Base-by-base conservation (phyloP, 2,797 vertebrate species). In the Microctenopoma stevenorrisi region DNA sequence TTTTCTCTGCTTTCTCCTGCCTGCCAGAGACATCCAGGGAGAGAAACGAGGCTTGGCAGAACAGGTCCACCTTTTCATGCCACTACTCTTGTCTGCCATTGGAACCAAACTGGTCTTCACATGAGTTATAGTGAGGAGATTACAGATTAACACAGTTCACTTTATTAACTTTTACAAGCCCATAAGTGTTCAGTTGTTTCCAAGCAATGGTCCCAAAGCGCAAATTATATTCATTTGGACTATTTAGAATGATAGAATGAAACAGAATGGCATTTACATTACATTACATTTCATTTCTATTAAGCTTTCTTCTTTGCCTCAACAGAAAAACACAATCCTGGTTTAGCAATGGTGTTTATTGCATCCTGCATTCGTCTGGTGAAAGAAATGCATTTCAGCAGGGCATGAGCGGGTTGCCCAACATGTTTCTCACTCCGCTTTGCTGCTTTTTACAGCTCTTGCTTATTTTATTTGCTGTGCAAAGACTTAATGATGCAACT, bases 41-140 rank as follows among this genome's bases (percentile, higher is more conserved):
- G 62, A 73, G 70, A 80, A 40, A 63, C 64, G 33, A 55, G 74
- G 70, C 68, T 72, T 77, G 78, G 81, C 81, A 72, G 79, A 63
- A 74, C 64, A 79, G 68, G 76, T 76, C 72, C 68, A 86, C 49
- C 66, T 86, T 80, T 86, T 87, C 60, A 75, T 73, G 78, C 65
- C 12, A 43, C 52, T 2, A 14, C 38, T 11, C 52, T 28, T 60
- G 40, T 35, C 59, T 67, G 56, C 79, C 76, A 75, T 44, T 30
- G 47, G 59, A 53, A 70, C 46, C 70, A 65, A 77, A 73, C 46
- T 13, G 47, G 47, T 49, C 58, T 51, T 37, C 16, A 3, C 37
- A 51, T 37, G 7, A 0, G 43, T 22, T 22, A 22, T 22, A 22
- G 22, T 22, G 22, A 22, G 22, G 22, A 22, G 22, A 22, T 22